Evolutionary conservation across 2,113 vertebrate genomes (phyloP).

Genomic region (Ceyx margarethae): DNA sequence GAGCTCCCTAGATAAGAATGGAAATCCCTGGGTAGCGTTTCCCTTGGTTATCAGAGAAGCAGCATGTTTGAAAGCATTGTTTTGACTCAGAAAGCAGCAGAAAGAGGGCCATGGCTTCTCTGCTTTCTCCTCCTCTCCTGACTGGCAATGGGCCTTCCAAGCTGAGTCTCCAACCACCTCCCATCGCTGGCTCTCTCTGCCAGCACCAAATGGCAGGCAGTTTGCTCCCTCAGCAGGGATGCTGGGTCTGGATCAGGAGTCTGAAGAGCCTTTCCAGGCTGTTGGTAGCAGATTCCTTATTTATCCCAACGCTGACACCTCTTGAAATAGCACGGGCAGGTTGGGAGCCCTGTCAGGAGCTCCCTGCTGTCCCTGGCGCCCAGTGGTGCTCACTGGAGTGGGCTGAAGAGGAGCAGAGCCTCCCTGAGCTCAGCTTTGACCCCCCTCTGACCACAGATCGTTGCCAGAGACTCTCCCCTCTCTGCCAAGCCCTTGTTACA

Average conservation of each 20-base stretch:
- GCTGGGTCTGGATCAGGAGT: background rate
- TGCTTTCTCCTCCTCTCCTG: background rate
- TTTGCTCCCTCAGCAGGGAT: background rate
- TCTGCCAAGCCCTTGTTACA: background rate
- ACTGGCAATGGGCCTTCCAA: background rate
- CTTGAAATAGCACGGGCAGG: background rate
- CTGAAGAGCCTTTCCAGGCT: accelerated
- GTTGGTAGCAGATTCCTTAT: background rate
- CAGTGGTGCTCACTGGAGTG: background rate
- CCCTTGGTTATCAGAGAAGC: background rate
- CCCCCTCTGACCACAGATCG: background rate
- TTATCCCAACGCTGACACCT: conserved; percentile 6
- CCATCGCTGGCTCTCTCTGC: background rate
- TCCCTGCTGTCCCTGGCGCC: background rate
- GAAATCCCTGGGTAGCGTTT: background rate
- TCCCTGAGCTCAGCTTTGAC: background rate
- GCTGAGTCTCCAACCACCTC: background rate
- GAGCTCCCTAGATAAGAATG: background rate
- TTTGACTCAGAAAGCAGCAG: background rate
- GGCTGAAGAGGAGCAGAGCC: background rate
- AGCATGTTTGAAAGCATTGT: background rate
- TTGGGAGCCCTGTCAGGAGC: background rate
- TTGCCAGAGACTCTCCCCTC: background rate
- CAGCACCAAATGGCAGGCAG: background rate
- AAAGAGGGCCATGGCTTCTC: background rate